Base-by-base conservation (phyloP, 1,140 invertebrate species). In the Drosophila ogumai region DNA sequence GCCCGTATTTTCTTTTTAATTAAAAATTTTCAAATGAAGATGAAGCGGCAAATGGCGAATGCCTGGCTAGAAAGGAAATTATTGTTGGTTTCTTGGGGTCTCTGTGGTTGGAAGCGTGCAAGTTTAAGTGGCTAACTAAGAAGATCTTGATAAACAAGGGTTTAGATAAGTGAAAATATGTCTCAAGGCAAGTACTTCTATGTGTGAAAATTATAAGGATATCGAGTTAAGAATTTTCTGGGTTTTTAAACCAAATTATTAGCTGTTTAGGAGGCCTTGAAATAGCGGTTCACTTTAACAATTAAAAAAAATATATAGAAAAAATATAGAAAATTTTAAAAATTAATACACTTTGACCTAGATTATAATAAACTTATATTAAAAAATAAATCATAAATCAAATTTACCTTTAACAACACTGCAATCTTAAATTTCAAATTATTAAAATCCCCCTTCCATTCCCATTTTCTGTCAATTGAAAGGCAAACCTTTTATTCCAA, bases 21-120 rank as follows among this genome's bases (percentile, higher is more conserved):
- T 78, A 79, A 79, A 79, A 79, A 41, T 64, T 65, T 73, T 36
- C 40, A 67, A 32, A 55, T 41, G 49, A 46, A 77, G 75, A 60
- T 68, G 38, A 40, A 34, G 36, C 25, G 49, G 22, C 28, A 10
- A 43, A 63, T 40, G 44, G 56, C 46, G 34, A 32, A 9, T 6
- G 38, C 28, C 19, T 15, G 32, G 38, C n/a, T 15, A 47, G 54
- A 78, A 36, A 78, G 66, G 75, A 78, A 78, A 78, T 78, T 69
- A 72, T 59, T 59, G 59, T 72, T 2, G 36, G 10, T 38, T 32
- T 17, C 46, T 38, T 22, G 69, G 67, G 13, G 22, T 17, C n/a
- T 12, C 28, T 73, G 69, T 25, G 69, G 66, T 72, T 41, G 43
- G 10, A 43, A 64, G 12, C 32, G 63, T 46, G 15, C 19, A 65